Evolutionary conservation across 2,888 invertebrate genomes (phyloP).

Genomic region (Onthophagus sagittarius): DNA sequence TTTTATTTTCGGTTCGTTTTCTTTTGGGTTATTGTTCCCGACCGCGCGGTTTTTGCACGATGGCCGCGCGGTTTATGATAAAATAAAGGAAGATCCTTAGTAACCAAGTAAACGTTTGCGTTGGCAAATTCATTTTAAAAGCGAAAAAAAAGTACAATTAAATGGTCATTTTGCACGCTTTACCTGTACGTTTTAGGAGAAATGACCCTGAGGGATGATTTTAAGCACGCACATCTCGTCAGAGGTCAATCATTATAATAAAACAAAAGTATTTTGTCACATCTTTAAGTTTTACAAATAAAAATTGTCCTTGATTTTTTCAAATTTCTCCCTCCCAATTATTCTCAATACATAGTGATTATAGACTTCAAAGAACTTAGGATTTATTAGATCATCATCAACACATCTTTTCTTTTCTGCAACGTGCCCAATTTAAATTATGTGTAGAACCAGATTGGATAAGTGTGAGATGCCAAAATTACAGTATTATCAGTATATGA

Average conservation of each 20-base stretch:
- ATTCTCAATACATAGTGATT: too few relatives aligned
- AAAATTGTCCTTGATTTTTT: not conserved
- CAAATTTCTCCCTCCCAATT: too few relatives aligned
- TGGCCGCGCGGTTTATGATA: slow-evolving; percentile 45
- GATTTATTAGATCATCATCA: too few relatives aligned
- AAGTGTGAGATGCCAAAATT: too few relatives aligned
- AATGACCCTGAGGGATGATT: slow-evolving; percentile 47
- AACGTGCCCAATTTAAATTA: too few relatives aligned
- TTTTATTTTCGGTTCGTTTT: not conserved
- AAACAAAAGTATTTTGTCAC: not conserved
- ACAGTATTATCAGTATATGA: too few relatives aligned
- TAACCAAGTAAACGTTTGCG: not conserved
- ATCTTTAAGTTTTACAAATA: not conserved
- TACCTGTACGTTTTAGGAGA: slow-evolving; percentile 32
- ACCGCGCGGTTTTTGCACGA: slow-evolving; percentile 5
- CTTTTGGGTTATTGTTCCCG: not conserved
- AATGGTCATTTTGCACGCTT: slow-evolving; percentile 42
- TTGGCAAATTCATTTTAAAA: not conserved
- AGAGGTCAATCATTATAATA: slow-evolving; percentile 14
- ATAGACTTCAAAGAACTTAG: too few relatives aligned
- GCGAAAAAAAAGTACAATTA: not conserved
- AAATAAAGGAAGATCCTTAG: too few relatives aligned
- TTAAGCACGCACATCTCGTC: slow-evolving; percentile 57
- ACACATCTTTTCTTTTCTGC: too few relatives aligned
- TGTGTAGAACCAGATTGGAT: too few relatives aligned